Evolutionary conservation across 2,888 invertebrate species (phyloP).

Genomic region (Campoplex nolae): DNA sequence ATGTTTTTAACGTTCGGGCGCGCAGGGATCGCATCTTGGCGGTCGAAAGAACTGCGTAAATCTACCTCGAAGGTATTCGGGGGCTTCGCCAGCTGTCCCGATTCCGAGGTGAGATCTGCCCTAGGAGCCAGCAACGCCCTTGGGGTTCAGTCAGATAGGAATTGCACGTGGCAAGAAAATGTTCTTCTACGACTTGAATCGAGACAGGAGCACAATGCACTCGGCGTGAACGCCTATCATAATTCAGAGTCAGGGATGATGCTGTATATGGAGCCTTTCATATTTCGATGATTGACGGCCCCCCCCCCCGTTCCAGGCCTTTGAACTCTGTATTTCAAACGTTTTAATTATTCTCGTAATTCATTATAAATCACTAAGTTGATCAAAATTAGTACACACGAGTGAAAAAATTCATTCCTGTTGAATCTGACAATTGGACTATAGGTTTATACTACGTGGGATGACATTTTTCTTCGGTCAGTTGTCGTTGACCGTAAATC

Average conservation of each 20-base stretch:
- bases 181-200: slow-evolving; percentile 23
- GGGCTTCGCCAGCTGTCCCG: slow-evolving; percentile 55
- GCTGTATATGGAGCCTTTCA: not conserved
- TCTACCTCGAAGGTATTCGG: slow-evolving; percentile 36
- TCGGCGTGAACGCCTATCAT: slow-evolving; percentile 15
- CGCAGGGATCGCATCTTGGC: not conserved
- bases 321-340: not conserved
- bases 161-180: slow-evolving; percentile 45
- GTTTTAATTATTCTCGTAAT: not conserved
- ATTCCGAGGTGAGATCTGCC: slow-evolving; percentile 39
- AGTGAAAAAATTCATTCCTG: not conserved
- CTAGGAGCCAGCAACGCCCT: slow-evolving; percentile 25
- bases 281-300: not conserved
- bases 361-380: not conserved
- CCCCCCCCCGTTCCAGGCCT: not conserved
- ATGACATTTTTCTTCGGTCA: slow-evolving; percentile 23
- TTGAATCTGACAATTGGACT: not conserved
- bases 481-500: slow-evolving; percentile 34
- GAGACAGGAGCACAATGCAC: slow-evolving; percentile 19
- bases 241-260: not conserved
- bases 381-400: not conserved
- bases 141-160: slow-evolving; percentile 18
- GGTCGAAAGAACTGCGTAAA: not conserved
- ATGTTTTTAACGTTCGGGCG: not conserved
- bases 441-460: slow-evolving; percentile 25